Conservation (phyloP, 2,113 vertebrate genomes). For the Pelmatolapia mariae region DNA sequence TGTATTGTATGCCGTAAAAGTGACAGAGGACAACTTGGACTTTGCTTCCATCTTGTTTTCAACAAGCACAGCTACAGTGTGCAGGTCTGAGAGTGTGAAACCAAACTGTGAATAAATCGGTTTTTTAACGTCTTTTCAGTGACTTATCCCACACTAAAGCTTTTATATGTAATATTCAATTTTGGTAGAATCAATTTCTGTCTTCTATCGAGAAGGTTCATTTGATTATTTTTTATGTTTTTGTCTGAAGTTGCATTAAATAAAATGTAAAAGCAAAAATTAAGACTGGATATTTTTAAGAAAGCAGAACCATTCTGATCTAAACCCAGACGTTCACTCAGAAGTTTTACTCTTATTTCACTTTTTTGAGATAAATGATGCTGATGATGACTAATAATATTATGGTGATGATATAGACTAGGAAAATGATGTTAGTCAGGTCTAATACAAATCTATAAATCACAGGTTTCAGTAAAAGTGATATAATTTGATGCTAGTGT, state of each 20-base stretch:
- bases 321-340: not conserved
- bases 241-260: not conserved
- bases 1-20: no score
- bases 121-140: accelerated
- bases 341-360: not conserved
- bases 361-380: accelerated
- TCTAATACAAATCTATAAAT: not conserved
- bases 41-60: no score
- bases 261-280: not conserved
- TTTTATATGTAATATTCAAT: not conserved
- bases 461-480: not conserved
- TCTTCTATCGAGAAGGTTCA: accelerated
- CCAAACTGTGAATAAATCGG: no score
- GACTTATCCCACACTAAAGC: accelerated
- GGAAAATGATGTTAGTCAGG: not conserved
- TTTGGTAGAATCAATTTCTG: not conserved
- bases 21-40: no score
- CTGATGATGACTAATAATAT: not conserved
- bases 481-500: not conserved
- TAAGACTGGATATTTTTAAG: not conserved
- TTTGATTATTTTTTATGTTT: accelerated
- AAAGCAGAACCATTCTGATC: not conserved
- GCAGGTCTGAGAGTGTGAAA: no score
- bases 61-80: no score
- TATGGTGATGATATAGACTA: not conserved